Evolutionary conservation across 2,888 invertebrate genomes (phyloP), one percentile per base, ranked within the genome.

Genomic region (Eupithecia vulgata): DNA sequence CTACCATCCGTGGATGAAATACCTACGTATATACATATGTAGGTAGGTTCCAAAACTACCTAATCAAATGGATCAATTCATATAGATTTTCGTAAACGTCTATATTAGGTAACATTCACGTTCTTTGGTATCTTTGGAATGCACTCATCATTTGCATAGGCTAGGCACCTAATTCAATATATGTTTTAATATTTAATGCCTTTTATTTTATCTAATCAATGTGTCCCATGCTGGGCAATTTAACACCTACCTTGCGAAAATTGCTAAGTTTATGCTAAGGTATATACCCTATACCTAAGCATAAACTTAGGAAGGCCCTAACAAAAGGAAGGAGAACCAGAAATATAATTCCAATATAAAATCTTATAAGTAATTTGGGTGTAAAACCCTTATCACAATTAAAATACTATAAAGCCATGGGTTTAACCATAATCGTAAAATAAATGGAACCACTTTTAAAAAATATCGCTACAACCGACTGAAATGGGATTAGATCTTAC

Each of bases 381-480:
- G 57, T 57, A 25, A 52, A 57, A 57, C 57, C 57, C 57, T 57
- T 12, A 25, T 57, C 57, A 57, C 25, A 25, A 57, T 57, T 25
- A 57, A 57, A 57, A 57, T 57, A 3, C 57, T 57, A 57, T 57
- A 57, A 57, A 57, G 13, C 10, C 57, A 25, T 57, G 57, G 25
- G 12, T 25, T 52, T 10, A 25, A 25, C 25, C 4, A 57, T 25
- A 13, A 57, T 25, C 57, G 57, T 57, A 25, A 57, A 57, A 13
- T 52, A 21, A 52, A 52, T 25, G 25, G 21, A 13, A 13, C 25
- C 2, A 57, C 21, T 25, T 57, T n/a, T 8, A 48, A 57, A 57
- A 57, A 25, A 25, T 57, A 5, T 25, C 5, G 57, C 25, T 13
- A 57, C 12, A 25, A 25, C 25, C 13, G 57, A 57, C 57, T 57